Percentiles rank a stretch among this genome's conserved stretches.
Conservation (phyloP, 2,113 vertebrate genomes). For the Abramis brama region DNA sequence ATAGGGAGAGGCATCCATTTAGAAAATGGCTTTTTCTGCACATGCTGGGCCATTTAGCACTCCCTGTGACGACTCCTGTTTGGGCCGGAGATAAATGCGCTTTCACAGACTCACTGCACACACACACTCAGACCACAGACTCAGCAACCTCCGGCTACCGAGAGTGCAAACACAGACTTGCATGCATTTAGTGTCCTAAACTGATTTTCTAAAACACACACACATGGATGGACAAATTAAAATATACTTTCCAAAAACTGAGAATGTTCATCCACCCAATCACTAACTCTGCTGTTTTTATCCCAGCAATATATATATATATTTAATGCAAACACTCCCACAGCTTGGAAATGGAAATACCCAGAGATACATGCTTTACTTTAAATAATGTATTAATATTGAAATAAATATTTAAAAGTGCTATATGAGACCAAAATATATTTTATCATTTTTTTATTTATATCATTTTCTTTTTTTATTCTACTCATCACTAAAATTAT, state of each 20-base stretch:
- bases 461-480: background rate
- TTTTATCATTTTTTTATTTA: background rate
- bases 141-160: background rate
- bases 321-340: background rate
- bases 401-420: background rate
- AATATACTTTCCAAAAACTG: conserved; percentile 48
- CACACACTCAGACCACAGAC: conserved; percentile 45
- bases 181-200: conserved; percentile 26
- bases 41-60: conserved; percentile 83
- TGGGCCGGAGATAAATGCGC: conserved; percentile 77
- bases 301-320: background rate
- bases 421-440: background rate
- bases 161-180: background rate
- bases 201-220: conserved; percentile 39
- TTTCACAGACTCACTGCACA: conserved; percentile 56
- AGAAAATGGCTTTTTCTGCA: conserved; percentile 82
- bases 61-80: conserved; percentile 80
- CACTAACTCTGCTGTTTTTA: conserved; percentile 5
- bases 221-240: conserved; percentile 55
- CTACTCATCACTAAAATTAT: background rate
- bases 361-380: background rate
- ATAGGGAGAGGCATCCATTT: conserved; percentile 82
- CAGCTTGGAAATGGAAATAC: background rate
- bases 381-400: background rate
- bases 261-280: conserved; percentile 53